Evolutionary conservation across 2,888 invertebrate species (phyloP).

Genomic region (Leptinotarsa rubiginosa): DNA sequence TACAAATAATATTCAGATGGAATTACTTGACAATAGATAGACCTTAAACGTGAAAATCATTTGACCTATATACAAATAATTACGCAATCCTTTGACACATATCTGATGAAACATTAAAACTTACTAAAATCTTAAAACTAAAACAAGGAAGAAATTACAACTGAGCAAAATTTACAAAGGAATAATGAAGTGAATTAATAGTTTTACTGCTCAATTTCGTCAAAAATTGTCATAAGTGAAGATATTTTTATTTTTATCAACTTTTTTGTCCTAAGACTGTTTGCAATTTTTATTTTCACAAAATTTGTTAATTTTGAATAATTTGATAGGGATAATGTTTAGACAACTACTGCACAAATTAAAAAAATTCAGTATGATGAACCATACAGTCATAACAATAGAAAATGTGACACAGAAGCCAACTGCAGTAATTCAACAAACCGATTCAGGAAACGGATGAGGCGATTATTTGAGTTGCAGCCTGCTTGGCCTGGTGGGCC

Average conservation of each 20-base stretch:
- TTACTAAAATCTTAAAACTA: constrained; percentile 19
- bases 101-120: not conserved
- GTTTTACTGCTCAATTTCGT: constrained; percentile 19
- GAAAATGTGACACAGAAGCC: not conserved
- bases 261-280: constrained; percentile 51
- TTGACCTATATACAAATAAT: too few relatives aligned
- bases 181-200: constrained; percentile 8
- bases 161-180: constrained; percentile 38
- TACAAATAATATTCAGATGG: too few relatives aligned
- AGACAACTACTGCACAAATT: not conserved
- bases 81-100: too few relatives aligned
- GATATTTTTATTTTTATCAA: constrained; percentile 42
- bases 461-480: constrained; percentile 71
- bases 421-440: constrained; percentile 6
- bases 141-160: constrained; percentile 31
- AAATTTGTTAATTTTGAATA: constrained; percentile 20
- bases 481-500: constrained; percentile 68
- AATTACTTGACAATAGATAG: too few relatives aligned
- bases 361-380: not conserved
- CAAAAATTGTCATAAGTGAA: constrained; percentile 30
- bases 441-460: not conserved
- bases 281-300: constrained; percentile 50
- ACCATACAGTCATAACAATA: not conserved
- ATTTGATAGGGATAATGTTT: not conserved
- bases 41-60: too few relatives aligned